phyloP scores from a whole-genome alignment of 2,888 invertebrate genomes.

The Drosophila flavopinicola region DNA sequence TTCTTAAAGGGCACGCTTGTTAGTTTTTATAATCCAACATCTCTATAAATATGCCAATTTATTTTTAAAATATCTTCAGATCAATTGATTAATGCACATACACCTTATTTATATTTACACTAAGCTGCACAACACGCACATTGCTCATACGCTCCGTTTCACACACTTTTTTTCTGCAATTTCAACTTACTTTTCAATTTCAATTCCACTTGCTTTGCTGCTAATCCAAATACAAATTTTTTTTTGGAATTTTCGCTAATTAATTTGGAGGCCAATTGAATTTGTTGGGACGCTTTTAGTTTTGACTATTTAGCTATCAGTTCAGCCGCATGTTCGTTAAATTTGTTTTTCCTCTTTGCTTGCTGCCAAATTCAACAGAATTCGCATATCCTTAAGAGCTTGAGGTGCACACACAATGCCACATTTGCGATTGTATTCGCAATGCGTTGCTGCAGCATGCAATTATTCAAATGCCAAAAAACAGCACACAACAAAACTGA shows the following conservation, averaged over 20 bases:
- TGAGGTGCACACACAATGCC: conserved; percentile 2
- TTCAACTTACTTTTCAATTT: conserved; percentile 39
- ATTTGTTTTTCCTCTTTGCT: conserved; percentile 9
- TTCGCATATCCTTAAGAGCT: conserved; percentile 30
- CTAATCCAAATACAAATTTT: conserved; percentile 21
- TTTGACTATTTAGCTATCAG: conserved; percentile 3
- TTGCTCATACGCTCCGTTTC: conserved; percentile 17
- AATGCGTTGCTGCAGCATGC: conserved; percentile 8
- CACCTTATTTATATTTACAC: not conserved
- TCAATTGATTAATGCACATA: no score
- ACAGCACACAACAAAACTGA: conserved; percentile 22
- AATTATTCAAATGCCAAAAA: conserved; percentile 21
- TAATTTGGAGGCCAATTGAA: conserved; percentile 1
- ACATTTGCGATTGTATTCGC: conserved; percentile 24
- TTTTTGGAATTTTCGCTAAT: not conserved
- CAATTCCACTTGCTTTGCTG: conserved; percentile 7
- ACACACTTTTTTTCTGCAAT: not conserved
- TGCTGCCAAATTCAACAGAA: not conserved
- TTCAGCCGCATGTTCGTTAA: conserved; percentile 34
- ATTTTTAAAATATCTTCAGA: no score
- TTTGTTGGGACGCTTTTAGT: not conserved
- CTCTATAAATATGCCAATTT: not conserved
- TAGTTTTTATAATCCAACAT: no score
- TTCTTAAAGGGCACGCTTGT: conserved; percentile 12
- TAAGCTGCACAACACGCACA: not conserved